phyloP scores from a whole-genome alignment of 2,888 invertebrate genomes.

The Schizotus pectinicornis region DNA sequence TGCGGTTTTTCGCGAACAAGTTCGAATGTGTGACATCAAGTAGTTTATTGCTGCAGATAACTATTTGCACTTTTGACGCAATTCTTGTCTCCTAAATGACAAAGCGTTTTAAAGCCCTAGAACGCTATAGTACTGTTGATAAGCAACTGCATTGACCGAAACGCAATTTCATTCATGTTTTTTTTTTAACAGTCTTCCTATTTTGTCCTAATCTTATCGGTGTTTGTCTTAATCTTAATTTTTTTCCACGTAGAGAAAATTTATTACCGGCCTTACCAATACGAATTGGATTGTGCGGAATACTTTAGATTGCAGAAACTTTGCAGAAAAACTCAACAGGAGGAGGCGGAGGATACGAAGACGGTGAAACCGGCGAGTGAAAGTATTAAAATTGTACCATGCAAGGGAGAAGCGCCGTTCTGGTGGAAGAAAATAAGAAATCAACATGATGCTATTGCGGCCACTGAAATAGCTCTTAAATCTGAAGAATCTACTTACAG shows the following conservation, averaged over 20 bases:
- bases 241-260: slow-evolving; percentile 48
- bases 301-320: slow-evolving; percentile 54
- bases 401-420: slow-evolving; percentile 45
- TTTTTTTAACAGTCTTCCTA: too few relatives aligned
- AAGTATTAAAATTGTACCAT: slow-evolving; percentile 37
- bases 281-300: slow-evolving; percentile 63
- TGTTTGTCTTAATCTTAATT: background rate
- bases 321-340: slow-evolving; percentile 49
- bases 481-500: background rate
- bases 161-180: too few relatives aligned
- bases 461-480: background rate
- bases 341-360: slow-evolving; percentile 38
- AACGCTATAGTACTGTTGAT: too few relatives aligned
- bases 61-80: too few relatives aligned
- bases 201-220: background rate
- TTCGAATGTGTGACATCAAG: too few relatives aligned
- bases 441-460: background rate
- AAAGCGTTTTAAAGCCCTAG: too few relatives aligned
- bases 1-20: too few relatives aligned
- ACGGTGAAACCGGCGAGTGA: slow-evolving; percentile 32
- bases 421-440: slow-evolving; percentile 45
- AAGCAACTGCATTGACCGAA: too few relatives aligned
- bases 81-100: too few relatives aligned
- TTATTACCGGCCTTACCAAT: slow-evolving; percentile 65
- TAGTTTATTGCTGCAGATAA: too few relatives aligned